Percentiles rank a stretch among this genome's conserved stretches.
Conservation (phyloP, 2,113 vertebrate genomes). For the Ranitomeya imitator region DNA sequence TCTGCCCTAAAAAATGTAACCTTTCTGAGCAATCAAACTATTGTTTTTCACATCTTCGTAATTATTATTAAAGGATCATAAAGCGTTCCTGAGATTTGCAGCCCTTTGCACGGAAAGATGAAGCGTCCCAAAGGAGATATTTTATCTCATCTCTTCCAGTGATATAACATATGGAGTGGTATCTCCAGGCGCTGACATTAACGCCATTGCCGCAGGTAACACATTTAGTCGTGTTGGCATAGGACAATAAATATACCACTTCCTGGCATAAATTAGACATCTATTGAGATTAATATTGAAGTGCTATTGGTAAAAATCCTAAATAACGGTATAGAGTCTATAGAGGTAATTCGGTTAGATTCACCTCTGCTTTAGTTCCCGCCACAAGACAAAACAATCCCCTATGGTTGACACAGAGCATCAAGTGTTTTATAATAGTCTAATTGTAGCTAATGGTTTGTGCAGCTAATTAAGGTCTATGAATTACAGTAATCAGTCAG, state of each 20-base stretch:
- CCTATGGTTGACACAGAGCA: conserved; percentile 82
- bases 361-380: conserved; percentile 64
- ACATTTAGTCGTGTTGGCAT: conserved; percentile 84
- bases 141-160: conserved; percentile 63
- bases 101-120: conserved; percentile 64
- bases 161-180: conserved; percentile 73
- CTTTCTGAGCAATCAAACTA: conserved; percentile 42
- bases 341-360: conserved; percentile 75
- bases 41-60: conserved; percentile 63
- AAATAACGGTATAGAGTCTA: conserved; percentile 85
- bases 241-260: conserved; percentile 86
- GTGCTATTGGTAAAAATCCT: conserved; percentile 81
- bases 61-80: conserved; percentile 73
- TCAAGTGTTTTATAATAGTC: conserved; percentile 98
- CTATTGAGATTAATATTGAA: conserved; percentile 87
- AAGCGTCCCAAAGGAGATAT: conserved; percentile 69
- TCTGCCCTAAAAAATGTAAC: conserved; percentile 46
- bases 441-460: conserved; percentile 99
- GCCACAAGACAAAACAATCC: conserved; percentile 83
- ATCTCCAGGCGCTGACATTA: conserved; percentile 77
- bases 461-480: conserved; percentile 99
- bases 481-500: conserved; percentile 99
- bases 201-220: conserved; percentile 80
- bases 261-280: conserved; percentile 85
- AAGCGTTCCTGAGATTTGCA: conserved; percentile 70